These are phyloP conservation scores for Crocallis elinguaria DNA, from an alignment of 2,888 invertebrate genomes.

Conservation along the genomic window DNA sequence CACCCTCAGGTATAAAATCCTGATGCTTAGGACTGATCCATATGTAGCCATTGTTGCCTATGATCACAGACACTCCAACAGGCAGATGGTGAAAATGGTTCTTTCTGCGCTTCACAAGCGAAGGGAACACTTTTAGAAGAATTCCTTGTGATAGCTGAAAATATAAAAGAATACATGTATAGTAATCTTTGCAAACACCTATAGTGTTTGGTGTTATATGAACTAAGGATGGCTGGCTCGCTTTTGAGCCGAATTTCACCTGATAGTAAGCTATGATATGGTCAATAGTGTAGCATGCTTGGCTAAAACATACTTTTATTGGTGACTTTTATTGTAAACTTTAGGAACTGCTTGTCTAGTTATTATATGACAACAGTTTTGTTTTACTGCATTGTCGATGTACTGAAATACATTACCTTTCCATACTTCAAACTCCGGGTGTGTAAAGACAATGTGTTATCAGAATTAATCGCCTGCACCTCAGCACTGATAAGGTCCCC, in stretches of 20 bases:
- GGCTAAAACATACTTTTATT: no score
- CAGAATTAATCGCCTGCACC: constrained; percentile 96
- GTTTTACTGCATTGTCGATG: no score
- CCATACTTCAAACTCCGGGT: constrained; percentile 99
- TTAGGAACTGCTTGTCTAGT: no score
- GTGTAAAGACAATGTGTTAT: constrained; percentile 96
- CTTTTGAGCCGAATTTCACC: no score
- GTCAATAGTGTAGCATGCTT: no score
- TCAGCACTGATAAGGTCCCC: constrained; percentile 99
- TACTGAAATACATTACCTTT: constrained; percentile 90
- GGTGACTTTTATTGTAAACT: no score
- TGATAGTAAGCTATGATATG: no score
- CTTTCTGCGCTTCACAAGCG: constrained; percentile 95
- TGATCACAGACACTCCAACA: constrained; percentile 95
- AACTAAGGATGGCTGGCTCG: no score
- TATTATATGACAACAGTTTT: no score
- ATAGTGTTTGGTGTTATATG: no score
- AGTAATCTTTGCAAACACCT: no score
- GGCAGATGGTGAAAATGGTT: constrained; percentile 97
- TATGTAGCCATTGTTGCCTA: constrained; percentile 98
- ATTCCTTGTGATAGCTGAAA: constrained; percentile 93
- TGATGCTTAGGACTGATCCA: constrained; percentile 92
- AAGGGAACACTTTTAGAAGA: constrained; percentile 95
- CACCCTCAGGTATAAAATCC: constrained; percentile 79
- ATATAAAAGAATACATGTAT: no score